Conservation (phyloP, 1,140 invertebrate genomes). For the Atta cephalotes region DNA sequence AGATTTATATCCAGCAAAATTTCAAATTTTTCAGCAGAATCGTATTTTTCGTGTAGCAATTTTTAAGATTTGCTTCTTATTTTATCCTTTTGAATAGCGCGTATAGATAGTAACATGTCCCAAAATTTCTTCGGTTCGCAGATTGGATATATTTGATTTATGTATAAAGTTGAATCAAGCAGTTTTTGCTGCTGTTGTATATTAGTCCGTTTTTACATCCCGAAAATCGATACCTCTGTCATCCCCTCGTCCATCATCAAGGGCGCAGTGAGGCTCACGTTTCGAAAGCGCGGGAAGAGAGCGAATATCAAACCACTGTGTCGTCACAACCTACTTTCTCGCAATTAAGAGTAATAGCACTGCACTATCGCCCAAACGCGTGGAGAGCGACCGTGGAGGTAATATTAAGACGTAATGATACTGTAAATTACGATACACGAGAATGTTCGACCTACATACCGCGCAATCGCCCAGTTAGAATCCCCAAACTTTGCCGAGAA, state of each 20-base stretch:
- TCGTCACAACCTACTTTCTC: constrained; percentile 52
- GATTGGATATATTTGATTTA: constrained; percentile 14
- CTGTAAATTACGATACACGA: constrained; percentile 28
- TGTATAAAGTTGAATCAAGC: constrained; percentile 20
- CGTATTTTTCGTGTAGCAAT: neutral
- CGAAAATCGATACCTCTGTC: constrained; percentile 40
- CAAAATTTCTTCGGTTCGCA: neutral
- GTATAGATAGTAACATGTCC: neutral
- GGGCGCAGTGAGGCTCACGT: constrained; percentile 19
- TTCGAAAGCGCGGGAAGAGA: constrained; percentile 22
- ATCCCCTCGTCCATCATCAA: constrained; percentile 21
- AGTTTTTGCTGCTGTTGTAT: constrained; percentile 2
- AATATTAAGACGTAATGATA: constrained; percentile 50
- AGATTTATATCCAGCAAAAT: no score
- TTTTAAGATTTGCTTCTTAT: neutral
- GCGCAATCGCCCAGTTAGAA: constrained; percentile 25
- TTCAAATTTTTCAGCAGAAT: no score
- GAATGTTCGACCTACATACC: constrained; percentile 34
- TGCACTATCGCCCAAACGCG: constrained; percentile 2
- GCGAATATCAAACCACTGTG: constrained; percentile 9
- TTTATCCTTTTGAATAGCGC: neutral
- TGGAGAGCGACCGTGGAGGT: neutral
- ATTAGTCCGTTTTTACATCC: constrained; percentile 37
- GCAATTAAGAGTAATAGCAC: constrained; percentile 55
- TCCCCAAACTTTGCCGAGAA: constrained; percentile 18